A percentile compares a stretch with the other conserved stretches of the same genome.
phyloP scores from a whole-genome alignment of 1,140 invertebrate species.

The Streblospio benedicti region DNA sequence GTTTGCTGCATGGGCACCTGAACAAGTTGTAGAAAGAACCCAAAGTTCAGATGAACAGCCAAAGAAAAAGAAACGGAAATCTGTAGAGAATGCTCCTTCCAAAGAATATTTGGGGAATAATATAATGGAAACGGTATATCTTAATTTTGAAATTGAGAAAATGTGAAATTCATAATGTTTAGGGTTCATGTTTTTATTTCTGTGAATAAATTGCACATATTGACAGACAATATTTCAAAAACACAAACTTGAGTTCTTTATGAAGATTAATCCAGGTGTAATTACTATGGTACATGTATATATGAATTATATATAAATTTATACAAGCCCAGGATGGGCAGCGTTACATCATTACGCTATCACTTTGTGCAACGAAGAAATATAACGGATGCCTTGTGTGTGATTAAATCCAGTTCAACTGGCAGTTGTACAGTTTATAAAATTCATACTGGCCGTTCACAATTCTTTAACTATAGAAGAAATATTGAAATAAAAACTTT shows the following conservation, averaged over 20 bases:
- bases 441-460: too few relatives aligned
- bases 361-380: too few relatives aligned
- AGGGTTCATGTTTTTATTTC: constrained; percentile 40
- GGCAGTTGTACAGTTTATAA: too few relatives aligned
- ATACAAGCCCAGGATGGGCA: background rate
- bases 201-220: constrained; percentile 5
- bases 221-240: background rate
- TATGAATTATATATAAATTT: background rate
- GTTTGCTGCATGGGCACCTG: constrained; percentile 55
- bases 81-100: background rate
- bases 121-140: background rate
- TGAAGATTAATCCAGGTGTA: background rate
- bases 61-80: constrained; percentile 6
- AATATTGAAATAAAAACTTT: too few relatives aligned
- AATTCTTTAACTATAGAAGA: too few relatives aligned
- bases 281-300: background rate
- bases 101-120: background rate
- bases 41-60: background rate
- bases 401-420: too few relatives aligned
- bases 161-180: constrained; percentile 42
- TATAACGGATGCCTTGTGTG: too few relatives aligned
- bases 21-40: constrained; percentile 49
- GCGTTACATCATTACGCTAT: too few relatives aligned
- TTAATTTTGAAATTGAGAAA: background rate
- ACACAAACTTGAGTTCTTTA: background rate